phyloP scores from a whole-genome alignment of 37 sponge, comb jelly and placozoan genomes.

The Agelas oroides region DNA sequence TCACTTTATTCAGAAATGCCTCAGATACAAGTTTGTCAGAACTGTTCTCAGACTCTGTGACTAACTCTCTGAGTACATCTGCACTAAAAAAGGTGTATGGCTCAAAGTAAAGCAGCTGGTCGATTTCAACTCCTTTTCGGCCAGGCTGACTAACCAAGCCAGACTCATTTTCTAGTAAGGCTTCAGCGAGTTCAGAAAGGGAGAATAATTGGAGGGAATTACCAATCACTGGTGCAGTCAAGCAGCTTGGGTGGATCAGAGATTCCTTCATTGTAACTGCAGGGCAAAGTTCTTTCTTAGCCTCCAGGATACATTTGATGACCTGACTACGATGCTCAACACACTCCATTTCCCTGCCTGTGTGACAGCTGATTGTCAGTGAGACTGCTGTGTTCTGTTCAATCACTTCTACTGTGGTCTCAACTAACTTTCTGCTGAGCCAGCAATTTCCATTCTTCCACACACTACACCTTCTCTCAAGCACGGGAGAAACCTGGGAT shows the following conservation, averaged over 20 bases:
- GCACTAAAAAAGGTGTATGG: constrained; percentile 8
- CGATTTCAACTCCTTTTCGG: background rate
- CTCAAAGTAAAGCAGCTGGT: constrained; percentile 24
- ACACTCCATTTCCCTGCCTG: constrained; percentile 35
- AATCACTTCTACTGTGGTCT: constrained; percentile 7
- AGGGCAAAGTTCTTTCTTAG: background rate
- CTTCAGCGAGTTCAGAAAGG: background rate
- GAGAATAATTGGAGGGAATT: background rate
- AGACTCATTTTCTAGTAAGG: background rate
- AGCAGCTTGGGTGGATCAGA: constrained; percentile 2
- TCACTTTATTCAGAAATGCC: background rate
- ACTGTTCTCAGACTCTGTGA: too few species aligned
- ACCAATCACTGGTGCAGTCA: background rate
- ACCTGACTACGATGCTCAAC: background rate
- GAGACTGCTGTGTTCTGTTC: background rate
- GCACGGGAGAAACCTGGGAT: background rate
- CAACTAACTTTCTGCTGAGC: background rate
- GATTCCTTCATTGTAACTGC: background rate
- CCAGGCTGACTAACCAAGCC: background rate
- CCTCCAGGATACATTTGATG: constrained; percentile 20
- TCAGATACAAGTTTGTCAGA: background rate
- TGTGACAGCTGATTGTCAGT: background rate
- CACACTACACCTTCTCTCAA: background rate
- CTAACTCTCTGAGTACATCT: background rate
- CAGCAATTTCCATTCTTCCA: background rate